Percentiles rank a stretch among this genome's conserved stretches.
Conservation (phyloP, 23 tunicate genomes). For the Ascidia mentula region DNA sequence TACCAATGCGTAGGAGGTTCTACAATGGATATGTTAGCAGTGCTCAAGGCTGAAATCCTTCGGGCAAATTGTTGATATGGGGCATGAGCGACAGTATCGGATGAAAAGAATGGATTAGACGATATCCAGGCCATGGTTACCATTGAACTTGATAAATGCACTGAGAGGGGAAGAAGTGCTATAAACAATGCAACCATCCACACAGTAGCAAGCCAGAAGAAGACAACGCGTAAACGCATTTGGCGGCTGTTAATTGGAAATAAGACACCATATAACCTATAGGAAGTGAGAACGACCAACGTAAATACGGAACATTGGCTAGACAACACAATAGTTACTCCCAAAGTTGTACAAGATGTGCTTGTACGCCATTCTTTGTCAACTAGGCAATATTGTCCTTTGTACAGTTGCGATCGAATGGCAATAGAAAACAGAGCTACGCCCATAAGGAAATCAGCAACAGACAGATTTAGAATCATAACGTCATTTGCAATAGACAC, state of each 20-base stretch:
- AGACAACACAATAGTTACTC: constrained; percentile 32
- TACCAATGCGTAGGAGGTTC: constrained; percentile 22
- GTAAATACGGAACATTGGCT: constrained; percentile 40
- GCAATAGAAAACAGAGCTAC: constrained; percentile 34
- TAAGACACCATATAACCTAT: constrained; percentile 9
- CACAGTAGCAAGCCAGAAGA: not conserved
- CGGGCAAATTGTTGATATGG: constrained; percentile 5
- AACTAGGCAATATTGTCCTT: constrained; percentile 29
- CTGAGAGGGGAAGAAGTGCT: constrained; percentile 20
- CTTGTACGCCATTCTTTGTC: constrained; percentile 39
- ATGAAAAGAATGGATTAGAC: constrained; percentile 7
- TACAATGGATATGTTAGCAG: not conserved
- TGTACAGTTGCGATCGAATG: not conserved
- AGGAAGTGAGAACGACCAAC: constrained; percentile 27
- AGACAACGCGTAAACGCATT: not conserved
- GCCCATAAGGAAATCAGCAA: constrained; percentile 60
- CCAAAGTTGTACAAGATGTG: constrained; percentile 1
- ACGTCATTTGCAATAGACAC: not conserved
- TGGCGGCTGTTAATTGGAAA: constrained; percentile 22
- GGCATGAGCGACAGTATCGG: not conserved
- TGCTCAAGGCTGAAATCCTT: constrained; percentile 7
- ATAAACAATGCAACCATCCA: constrained; percentile 23
- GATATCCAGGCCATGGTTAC: constrained; percentile 5
- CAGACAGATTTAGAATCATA: constrained; percentile 29
- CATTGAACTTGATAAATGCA: constrained; percentile 13